These are phyloP conservation scores for Eristalis pertinax DNA, from an alignment of 2,888 invertebrate genomes.

Conservation along the genomic window DNA sequence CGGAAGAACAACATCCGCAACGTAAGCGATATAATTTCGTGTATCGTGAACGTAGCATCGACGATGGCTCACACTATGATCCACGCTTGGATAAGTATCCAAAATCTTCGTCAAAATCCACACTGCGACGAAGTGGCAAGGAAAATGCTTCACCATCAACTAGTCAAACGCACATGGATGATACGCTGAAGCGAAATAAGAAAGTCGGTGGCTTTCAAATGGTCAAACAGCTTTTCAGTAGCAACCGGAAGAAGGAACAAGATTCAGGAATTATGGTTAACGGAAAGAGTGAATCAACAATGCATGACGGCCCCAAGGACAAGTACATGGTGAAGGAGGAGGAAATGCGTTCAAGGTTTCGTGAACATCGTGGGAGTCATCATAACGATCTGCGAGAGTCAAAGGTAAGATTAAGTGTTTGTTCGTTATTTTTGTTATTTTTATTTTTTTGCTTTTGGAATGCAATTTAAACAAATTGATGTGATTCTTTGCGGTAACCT, in stretches of 20 bases:
- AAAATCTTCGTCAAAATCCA: slow-evolving; percentile 82
- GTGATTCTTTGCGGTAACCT: not conserved
- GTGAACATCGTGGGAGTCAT: slow-evolving; percentile 82
- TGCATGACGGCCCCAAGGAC: slow-evolving; percentile 72
- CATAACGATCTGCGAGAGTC: slow-evolving; percentile 77
- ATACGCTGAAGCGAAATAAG: slow-evolving; percentile 82
- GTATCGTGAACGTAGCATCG: slow-evolving; percentile 84
- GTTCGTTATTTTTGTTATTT: not conserved
- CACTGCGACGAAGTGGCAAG: slow-evolving; percentile 75
- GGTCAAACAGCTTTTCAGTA: slow-evolving; percentile 89
- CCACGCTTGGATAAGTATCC: slow-evolving; percentile 84
- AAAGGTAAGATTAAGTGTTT: slow-evolving; percentile 76
- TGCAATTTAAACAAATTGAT: slow-evolving; percentile 10
- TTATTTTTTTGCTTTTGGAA: not conserved
- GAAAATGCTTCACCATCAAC: slow-evolving; percentile 46
- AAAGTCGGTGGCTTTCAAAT: slow-evolving; percentile 88
- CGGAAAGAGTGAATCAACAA: slow-evolving; percentile 73
- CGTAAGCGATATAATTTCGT: slow-evolving; percentile 83
- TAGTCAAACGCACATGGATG: slow-evolving; percentile 66
- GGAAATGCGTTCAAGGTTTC: slow-evolving; percentile 83
- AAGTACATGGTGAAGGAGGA: slow-evolving; percentile 83
- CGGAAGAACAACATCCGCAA: slow-evolving; percentile 83
- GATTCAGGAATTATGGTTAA: slow-evolving; percentile 76
- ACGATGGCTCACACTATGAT: slow-evolving; percentile 87
- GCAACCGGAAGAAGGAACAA: slow-evolving; percentile 81